Conservation (phyloP, 2,797 vertebrate genomes). For the Falco columbarius region DNA sequence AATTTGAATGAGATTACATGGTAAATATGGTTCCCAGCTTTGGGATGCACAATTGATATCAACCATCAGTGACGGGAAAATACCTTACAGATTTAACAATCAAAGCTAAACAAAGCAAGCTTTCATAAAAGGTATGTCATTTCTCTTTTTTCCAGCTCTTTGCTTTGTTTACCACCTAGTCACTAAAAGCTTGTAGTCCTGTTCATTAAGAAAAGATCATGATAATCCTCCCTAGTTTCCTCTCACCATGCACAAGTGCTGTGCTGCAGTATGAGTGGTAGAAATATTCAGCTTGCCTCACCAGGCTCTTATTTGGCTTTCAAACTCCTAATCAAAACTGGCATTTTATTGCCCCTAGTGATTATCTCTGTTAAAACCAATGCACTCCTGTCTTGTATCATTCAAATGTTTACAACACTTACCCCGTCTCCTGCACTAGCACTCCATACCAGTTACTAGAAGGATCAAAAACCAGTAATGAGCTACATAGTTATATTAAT, state of each 20-base stretch:
- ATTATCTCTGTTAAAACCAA: constrained; percentile 30
- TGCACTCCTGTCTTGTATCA: background rate
- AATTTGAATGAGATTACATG: background rate
- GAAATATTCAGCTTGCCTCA: constrained; percentile 56
- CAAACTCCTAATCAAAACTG: constrained; percentile 60
- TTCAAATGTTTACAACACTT: background rate
- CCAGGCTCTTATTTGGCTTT: constrained; percentile 58
- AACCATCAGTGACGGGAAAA: background rate
- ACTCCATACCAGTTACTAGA: background rate
- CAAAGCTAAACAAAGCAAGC: constrained; percentile 32
- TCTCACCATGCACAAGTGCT: constrained; percentile 10
- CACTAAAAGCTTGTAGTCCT: constrained; percentile 61
- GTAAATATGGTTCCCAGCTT: background rate
- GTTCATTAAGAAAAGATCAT: constrained; percentile 62
- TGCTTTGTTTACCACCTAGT: constrained; percentile 50
- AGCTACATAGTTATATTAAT: background rate
- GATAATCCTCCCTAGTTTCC: constrained; percentile 12
- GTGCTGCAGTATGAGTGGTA: constrained; percentile 18
- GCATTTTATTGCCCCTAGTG: constrained; percentile 41
- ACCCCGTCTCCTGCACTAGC: background rate
- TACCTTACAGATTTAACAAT: constrained; percentile 33
- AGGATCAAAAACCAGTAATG: background rate
- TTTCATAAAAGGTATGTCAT: background rate
- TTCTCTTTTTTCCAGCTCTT: constrained; percentile 36
- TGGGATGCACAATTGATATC: background rate